A percentile compares a stretch with the other conserved stretches of the same genome.
Evolutionary conservation across 1,140 invertebrate genomes (phyloP).

Genomic region (Stegodyphus dumicola): DNA sequence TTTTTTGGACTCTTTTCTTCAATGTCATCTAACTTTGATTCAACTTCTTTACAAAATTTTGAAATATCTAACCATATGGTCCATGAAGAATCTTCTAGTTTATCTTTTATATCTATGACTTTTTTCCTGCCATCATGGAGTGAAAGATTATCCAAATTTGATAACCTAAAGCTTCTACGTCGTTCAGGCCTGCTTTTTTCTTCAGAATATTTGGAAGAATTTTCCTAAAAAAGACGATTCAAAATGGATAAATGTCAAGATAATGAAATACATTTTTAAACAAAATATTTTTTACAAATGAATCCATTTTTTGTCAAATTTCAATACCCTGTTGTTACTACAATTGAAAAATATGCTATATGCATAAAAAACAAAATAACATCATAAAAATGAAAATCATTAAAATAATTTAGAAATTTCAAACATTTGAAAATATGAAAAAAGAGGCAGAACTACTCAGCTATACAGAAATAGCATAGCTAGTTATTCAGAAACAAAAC

Average conservation of each 20-base stretch:
- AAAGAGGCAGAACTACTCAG: too few species aligned
- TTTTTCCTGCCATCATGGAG: conserved; percentile 34
- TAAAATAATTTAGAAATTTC: too few species aligned
- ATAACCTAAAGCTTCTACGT: conserved; percentile 33
- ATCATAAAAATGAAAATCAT: too few species aligned
- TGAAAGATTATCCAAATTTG: conserved; percentile 3
- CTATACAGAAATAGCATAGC: too few species aligned
- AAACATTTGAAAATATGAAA: too few species aligned
- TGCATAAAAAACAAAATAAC: too few species aligned
- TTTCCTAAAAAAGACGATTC: conserved; percentile 17
- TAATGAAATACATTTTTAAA: too few species aligned
- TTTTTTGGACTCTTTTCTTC: conserved; percentile 32
- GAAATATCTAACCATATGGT: conserved; percentile 49
- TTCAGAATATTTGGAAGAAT: not conserved
- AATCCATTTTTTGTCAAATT: too few species aligned
- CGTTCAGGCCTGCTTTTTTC: conserved; percentile 27
- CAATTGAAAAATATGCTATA: too few species aligned
- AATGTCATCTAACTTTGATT: conserved; percentile 38
- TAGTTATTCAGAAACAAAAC: too few species aligned
- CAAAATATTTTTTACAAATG: too few species aligned
- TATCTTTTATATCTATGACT: conserved; percentile 42
- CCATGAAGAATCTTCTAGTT: conserved; percentile 52
- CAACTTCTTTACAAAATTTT: conserved; percentile 57
- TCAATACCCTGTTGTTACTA: too few species aligned
- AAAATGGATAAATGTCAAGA: not conserved